Evolutionary conservation across 2,797 vertebrate genomes (phyloP), one percentile per base, ranked within the genome.

Genomic region (Tokudaia muenninki): DNA sequence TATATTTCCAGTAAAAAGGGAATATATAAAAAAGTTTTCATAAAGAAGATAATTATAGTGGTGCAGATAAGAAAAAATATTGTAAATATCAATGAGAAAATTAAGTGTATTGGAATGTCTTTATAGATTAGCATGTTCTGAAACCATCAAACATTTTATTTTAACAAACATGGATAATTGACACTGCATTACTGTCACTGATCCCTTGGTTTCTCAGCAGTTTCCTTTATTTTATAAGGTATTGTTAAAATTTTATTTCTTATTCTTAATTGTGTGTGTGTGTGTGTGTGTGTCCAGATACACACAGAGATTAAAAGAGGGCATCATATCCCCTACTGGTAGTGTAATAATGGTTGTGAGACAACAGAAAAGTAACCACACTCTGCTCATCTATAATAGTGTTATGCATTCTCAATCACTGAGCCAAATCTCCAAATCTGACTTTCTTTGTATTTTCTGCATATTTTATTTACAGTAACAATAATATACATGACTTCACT

Each of bases 51-150:
- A 44, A 88, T 65, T 77, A 8, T 21, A 91, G 4, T 74, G 1
- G 2, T 93, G 4, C 17, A 67, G 6, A 72, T 55, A 83, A 95
- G 37, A 77, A 88, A 92, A 95, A 96, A 77, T 47, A 90, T 80
- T 1, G 24, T 70, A 61, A 91, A 78, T 70, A 47, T 55, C 57
- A 89, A 74, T 37, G 29, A 81, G 0, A 16, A 19, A 75, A 55
- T 72, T 87, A 92, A 91, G 31, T 57, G 16, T 17, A 92, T 81
- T 88, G 41, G 90, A 57, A 70, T 44, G 34, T 52, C 78, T 29
- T 17, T 47, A 34, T 81, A 24, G 6, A 52, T 13, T 74, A 19
- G n/a, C 88, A 87, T 79, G n/a, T 12, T 87, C 26, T 90, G 0
- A 5, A 75, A 24, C 31, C 11, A 91, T 57, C 57, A 92, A 65